Evolutionary conservation across 2,888 invertebrate species (phyloP), one percentile per base, ranked within the genome.

Genomic region (Chironomus tentans): DNA sequence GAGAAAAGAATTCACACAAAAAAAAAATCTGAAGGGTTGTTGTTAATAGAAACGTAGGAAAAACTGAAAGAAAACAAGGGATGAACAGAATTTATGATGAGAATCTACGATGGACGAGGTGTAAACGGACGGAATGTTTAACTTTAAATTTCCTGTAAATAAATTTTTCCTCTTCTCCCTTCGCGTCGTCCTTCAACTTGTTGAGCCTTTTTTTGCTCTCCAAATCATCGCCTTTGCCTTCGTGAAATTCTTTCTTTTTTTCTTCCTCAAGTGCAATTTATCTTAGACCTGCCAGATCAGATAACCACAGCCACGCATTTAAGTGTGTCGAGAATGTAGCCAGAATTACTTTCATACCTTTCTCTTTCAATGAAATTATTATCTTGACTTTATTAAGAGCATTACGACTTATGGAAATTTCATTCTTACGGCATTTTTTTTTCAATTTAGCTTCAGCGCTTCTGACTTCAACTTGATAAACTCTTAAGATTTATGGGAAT

Each of bases 401-500:
- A 62, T 38, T 74, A 38, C 72, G 61, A 72, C 61, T 72, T 72
- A 65, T 65, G 65, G 65, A 65, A 65, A 65, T 65, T 56, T 56
- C 56, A 56, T 56, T 56, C 56, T 56, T 56, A 56, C 56, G 56
- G 56, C 56, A 56, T 7, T 65, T 65, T 65, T 18, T 74, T 46
- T 68, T 68, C 47, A 68, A 68, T 47, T 74, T 68, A 68, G 62
- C 48, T 74, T 38, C 48, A 21, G 46, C 62, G 15, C 24, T 22
- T 68, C 74, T 74, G 68, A 74, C 74, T 74, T 62, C 62, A 46
- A 68, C 74, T 74, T 74, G 74, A 74, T 74, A 74, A 74, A 74
- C 74, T 74, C 74, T 65, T 68, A 74, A 74, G 74, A 74, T 74
- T 74, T 74, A 74, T 74, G 74, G 74, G 74, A 74, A 74, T 74